Evolutionary conservation across 2,888 invertebrate species (phyloP), one percentile per base, ranked within the genome.

Genomic region (Frankliniella fusca): DNA sequence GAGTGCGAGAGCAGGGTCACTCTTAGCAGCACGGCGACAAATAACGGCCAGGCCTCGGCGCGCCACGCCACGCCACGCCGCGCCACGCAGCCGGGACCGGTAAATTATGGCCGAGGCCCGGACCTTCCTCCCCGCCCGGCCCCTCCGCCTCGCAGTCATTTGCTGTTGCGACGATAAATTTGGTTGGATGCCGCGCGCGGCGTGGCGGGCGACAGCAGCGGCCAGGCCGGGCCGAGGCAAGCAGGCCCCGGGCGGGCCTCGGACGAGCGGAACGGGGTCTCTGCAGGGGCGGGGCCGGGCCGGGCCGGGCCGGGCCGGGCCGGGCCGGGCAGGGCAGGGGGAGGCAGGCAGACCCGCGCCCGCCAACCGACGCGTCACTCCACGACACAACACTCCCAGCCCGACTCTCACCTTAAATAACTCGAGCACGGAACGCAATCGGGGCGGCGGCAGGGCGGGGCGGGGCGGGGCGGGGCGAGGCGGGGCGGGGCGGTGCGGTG

Each of bases 1-100:
- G 38, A 38, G 38, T 3, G 38, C 38, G 38, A 54, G 70, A 27
- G 23, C 70, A 10, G 70, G 70, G 70, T 27, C 70, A 76, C 70
- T 76, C 70, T 76, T 76, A 76, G 70, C 38, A 38, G 38, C 70
- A 76, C 27, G 70, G 70, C 70, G 70, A 76, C 70, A 76, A 76
- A 76, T 76, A 76, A 76, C 70, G 27, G 23, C 61, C 70, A 23
- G 23, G 54, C 54, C 54, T 11, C 18, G 54, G 15, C 70, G 12
- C 70, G 70, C 23, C 70, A 3, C 20, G 70, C 70, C 8, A 23
- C 23, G 23, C 70, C 70, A n/a, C 70, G 23, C 70, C 23, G 23
- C 23, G 70, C 70, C 70, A 9, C 70, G 70, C 8, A 38, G 38
- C 38, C 70, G 12, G 12, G 70, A 10, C 12, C 70, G 70, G 70